Conservation (phyloP, 2,113 vertebrate species). For the Shinisaurus crocodilurus region DNA sequence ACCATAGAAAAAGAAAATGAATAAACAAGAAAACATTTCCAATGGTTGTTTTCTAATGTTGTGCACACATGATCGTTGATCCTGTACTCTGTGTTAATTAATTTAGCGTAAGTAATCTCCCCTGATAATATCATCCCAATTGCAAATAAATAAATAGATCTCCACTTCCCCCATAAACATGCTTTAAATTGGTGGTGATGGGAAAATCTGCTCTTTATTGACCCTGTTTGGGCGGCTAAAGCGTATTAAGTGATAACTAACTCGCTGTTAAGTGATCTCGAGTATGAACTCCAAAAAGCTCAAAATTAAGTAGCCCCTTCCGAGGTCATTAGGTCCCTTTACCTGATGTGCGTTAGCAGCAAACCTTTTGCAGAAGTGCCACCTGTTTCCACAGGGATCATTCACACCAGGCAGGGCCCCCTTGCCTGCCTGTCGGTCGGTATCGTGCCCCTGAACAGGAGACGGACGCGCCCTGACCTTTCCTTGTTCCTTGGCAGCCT, state of each 20-base stretch:
- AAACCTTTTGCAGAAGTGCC: not conserved
- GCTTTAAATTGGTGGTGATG: not conserved
- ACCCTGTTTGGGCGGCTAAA: not conserved
- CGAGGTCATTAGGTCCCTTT: not conserved
- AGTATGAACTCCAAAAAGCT: not conserved
- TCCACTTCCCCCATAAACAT: not conserved
- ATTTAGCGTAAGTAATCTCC: not conserved
- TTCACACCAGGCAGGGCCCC: not conserved
- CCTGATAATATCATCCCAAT: no score
- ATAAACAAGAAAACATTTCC: not conserved
- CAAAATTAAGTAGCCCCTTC: not conserved
- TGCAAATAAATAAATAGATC: not conserved
- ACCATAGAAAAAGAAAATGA: not conserved
- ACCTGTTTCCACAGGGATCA: not conserved
- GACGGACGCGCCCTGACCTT: slow-evolving; percentile 29
- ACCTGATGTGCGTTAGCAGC: not conserved
- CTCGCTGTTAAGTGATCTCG: not conserved
- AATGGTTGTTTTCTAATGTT: not conserved
- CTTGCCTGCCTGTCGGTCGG: not conserved
- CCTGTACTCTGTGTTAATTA: not conserved
- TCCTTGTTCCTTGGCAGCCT: slow-evolving; percentile 22
- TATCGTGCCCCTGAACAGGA: not conserved
- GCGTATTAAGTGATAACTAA: not conserved
- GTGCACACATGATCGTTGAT: not conserved
- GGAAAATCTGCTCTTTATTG: not conserved